phyloP scores from a whole-genome alignment of 1,140 invertebrate species.

The Choristoneura fumiferana region DNA sequence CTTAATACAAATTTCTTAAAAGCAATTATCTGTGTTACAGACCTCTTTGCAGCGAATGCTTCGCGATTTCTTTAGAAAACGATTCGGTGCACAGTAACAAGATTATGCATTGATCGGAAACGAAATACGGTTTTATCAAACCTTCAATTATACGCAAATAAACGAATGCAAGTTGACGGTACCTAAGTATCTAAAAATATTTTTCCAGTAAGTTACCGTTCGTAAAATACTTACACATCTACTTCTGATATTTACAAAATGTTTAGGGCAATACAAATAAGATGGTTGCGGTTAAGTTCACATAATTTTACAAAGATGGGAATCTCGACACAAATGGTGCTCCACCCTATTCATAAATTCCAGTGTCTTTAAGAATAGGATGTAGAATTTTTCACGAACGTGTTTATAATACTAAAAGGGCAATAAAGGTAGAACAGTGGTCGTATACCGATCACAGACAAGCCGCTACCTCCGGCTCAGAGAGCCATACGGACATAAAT shows the following conservation, averaged over 20 bases:
- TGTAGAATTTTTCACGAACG: constrained; percentile 1
- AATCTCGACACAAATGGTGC: neutral
- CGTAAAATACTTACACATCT: too few relatives aligned
- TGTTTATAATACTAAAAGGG: constrained; percentile 12
- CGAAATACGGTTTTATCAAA: too few relatives aligned
- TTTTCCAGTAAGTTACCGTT: too few relatives aligned
- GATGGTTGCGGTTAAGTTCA: neutral
- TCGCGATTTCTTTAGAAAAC: constrained; percentile 11
- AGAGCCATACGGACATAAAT: constrained; percentile 50
- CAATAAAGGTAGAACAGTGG: constrained; percentile 12
- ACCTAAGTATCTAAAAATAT: too few relatives aligned
- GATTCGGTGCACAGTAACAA: constrained; percentile 7
- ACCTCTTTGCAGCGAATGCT: constrained; percentile 34
- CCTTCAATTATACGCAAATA: too few relatives aligned
- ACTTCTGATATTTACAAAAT: too few relatives aligned
- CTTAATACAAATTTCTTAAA: constrained; percentile 56
- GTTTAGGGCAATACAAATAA: neutral
- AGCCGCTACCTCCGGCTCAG: constrained; percentile 10
- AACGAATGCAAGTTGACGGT: too few relatives aligned
- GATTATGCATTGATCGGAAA: neutral
- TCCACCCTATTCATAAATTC: neutral
- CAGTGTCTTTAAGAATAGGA: neutral
- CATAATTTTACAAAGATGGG: constrained; percentile 3
- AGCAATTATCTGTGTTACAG: constrained; percentile 54
- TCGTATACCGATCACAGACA: neutral